These are phyloP conservation scores for Blastobasis adustella DNA, from an alignment of 2,888 invertebrate genomes.

Conservation along the genomic window DNA sequence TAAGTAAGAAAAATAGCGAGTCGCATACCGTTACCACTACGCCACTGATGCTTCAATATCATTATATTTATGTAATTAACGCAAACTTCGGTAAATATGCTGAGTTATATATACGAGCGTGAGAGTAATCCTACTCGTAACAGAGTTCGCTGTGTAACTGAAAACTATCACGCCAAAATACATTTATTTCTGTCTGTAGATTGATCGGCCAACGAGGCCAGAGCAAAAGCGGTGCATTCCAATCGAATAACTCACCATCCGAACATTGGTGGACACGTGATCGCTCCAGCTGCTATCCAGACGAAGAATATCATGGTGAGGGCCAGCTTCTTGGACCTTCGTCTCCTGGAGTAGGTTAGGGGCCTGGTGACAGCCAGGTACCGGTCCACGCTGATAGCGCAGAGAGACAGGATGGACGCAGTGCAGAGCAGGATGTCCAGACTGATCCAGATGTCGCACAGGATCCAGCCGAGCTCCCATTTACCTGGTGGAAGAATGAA, in stretches of 20 bases:
- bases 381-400: constrained; percentile 92
- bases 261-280: constrained; percentile 95
- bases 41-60: too few relatives aligned
- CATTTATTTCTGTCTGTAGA: not conserved
- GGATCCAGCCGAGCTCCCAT: constrained; percentile 93
- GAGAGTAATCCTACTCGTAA: too few relatives aligned
- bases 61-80: too few relatives aligned
- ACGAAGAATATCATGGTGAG: constrained; percentile 91
- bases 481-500: constrained; percentile 63
- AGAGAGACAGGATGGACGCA: constrained; percentile 92
- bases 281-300: constrained; percentile 92
- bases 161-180: too few relatives aligned
- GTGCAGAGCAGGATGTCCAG: constrained; percentile 95
- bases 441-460: constrained; percentile 94
- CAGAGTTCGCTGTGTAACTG: too few relatives aligned
- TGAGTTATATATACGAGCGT: too few relatives aligned
- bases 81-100: too few relatives aligned
- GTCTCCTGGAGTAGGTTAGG: constrained; percentile 90
- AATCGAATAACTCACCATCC: constrained; percentile 81
- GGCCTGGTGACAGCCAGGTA: constrained; percentile 97
- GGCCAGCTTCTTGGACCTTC: constrained; percentile 89
- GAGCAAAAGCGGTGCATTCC: not conserved
- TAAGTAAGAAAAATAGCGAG: too few relatives aligned
- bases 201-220: not conserved
- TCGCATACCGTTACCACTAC: too few relatives aligned